A percentile compares a stretch with the other conserved stretches of the same genome.
Conservation (phyloP, 2,888 invertebrate genomes). For the Diarsia brunnea region DNA sequence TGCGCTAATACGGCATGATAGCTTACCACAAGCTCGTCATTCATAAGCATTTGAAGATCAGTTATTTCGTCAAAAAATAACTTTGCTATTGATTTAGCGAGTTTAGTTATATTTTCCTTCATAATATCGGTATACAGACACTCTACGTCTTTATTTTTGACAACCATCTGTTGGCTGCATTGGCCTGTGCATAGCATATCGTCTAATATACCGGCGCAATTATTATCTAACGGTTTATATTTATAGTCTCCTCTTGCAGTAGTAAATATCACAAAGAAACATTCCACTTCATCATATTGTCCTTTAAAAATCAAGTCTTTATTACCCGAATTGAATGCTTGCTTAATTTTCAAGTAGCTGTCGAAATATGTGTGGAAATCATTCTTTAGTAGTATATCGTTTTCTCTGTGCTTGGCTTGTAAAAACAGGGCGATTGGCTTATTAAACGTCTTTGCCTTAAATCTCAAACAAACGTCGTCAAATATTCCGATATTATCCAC, state of each 20-base stretch:
- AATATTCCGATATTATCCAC: conserved; percentile 17
- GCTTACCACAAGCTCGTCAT: not conserved
- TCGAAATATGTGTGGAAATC: conserved; percentile 12
- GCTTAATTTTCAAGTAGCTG: conserved; percentile 8
- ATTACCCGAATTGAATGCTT: conserved; percentile 7
- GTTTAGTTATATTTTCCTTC: not conserved
- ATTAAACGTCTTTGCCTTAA: not conserved
- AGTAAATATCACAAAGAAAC: not conserved
- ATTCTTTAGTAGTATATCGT: conserved; percentile 6
- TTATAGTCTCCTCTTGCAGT: conserved; percentile 1
- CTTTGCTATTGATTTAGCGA: not conserved
- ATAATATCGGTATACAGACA: not conserved
- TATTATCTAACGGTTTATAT: not conserved
- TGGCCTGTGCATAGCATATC: not conserved
- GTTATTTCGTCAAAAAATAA: not conserved
- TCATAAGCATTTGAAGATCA: not conserved
- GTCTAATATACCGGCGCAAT: not conserved
- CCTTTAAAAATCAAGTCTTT: conserved; percentile 38
- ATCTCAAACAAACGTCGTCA: conserved; percentile 18
- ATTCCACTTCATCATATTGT: conserved; percentile 31
- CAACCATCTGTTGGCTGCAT: not conserved
- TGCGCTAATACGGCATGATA: conserved; percentile 25
- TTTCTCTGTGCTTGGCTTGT: conserved; percentile 21
- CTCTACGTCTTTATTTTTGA: not conserved
- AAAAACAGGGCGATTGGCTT: conserved; percentile 13